Evolutionary conservation across 1,140 invertebrate genomes (phyloP).

Genomic region (Bathynomus jamesi): DNA sequence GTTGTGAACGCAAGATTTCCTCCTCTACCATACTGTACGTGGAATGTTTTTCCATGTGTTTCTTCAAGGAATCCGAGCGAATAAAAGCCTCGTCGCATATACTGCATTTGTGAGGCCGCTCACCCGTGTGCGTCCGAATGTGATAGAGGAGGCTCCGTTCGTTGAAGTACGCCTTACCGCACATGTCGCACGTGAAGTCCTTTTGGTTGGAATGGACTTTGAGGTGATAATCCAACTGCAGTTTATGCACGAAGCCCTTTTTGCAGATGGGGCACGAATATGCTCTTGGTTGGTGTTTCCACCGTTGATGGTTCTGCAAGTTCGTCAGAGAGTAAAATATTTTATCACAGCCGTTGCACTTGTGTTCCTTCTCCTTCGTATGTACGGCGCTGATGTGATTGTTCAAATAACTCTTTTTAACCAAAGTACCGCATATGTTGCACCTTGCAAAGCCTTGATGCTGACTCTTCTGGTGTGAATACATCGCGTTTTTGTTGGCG

Average conservation of each 20-base stretch:
- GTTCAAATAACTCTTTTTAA: too few species aligned
- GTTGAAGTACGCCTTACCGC: slow-evolving; percentile 83
- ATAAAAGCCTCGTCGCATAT: slow-evolving; percentile 71
- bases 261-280: slow-evolving; percentile 23
- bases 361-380: too few species aligned
- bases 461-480: too few species aligned
- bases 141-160: slow-evolving; percentile 87
- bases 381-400: too few species aligned
- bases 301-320: slow-evolving; percentile 21
- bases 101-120: slow-evolving; percentile 53
- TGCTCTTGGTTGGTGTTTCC: slow-evolving; percentile 23
- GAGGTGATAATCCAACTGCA: slow-evolving; percentile 18
- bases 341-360: too few species aligned
- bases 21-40: too few species aligned
- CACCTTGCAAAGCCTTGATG: too few species aligned
- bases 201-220: slow-evolving; percentile 21
- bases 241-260: slow-evolving; percentile 19
- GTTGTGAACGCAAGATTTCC: too few species aligned
- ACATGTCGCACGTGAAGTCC: slow-evolving; percentile 42
- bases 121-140: slow-evolving; percentile 64
- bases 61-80: slow-evolving; percentile 57
- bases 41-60: too few species aligned
- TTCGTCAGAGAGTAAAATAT: too few species aligned
- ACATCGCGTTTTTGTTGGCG: too few species aligned
- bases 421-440: too few species aligned